Base-by-base conservation (phyloP, 2,113 vertebrate genomes). In the Heterochromis multidens region DNA sequence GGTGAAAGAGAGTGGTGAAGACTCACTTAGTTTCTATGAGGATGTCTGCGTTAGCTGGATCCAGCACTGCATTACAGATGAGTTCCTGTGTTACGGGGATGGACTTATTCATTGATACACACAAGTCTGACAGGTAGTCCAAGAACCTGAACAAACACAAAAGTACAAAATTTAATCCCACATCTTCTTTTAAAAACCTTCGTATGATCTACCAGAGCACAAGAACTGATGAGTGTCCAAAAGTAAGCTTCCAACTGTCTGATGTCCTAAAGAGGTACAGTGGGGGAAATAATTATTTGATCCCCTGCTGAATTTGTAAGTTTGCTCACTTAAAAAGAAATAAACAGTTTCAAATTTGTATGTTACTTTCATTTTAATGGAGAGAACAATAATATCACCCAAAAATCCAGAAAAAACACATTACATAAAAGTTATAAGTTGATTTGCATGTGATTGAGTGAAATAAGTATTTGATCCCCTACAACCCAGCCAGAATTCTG, bases 21-120 rank as follows among this genome's bases (percentile, higher is more conserved):
- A 88, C 97, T 95, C 72, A 99, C 99, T 99, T 99, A 1, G 99
- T 99, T 91, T 99, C 99, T 60, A 99, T 99, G 46, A 99, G 97
- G 60, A 99, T 99, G 94, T 99, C 99, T 3, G 95, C 97, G 1
- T 99, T 99, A 33, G 97, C 91, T 62, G 97, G 98, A 81, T 99
- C 98, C 91, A 99, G 93, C 52, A 99, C 99, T 0, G 99, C 98
- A 91, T 98, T 99, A 83, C 99, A 99, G 87, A 99, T 99, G 87
- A 99, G 91, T 93, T 99, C 99, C 95, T 99, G 99, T 2, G 99
- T 99, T 88, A 99, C 98, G 0, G 99, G 99, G 84, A 99, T 99
- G 82, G 98, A 99, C 84, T 99, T 99, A 94, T 98, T 99, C 98
- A 99, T 99, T 59, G 99, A 99, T 63, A 99, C 99, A 52, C 98